Evolutionary conservation across 2,797 vertebrate species (phyloP).

Genomic region (Babyrousa celebensis): DNA sequence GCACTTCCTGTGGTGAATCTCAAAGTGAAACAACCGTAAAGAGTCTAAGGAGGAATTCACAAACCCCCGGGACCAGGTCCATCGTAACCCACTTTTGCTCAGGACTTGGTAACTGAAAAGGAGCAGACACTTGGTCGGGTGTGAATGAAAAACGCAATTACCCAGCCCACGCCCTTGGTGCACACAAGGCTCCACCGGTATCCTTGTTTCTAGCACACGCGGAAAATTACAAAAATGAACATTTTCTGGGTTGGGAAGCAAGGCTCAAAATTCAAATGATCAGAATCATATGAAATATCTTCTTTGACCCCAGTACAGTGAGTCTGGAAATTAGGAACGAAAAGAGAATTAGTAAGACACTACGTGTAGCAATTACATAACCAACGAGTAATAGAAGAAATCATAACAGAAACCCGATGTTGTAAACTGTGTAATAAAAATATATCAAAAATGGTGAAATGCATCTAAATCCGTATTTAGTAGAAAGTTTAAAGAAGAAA

Average conservation of each 20-base stretch:
- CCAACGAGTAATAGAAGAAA: neutral
- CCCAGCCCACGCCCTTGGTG: too few species aligned
- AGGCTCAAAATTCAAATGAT: neutral
- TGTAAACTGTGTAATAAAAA: constrained; percentile 7
- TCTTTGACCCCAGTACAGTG: neutral
- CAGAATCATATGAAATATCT: neutral
- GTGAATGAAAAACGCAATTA: neutral
- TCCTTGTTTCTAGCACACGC: neutral
- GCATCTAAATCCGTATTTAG: neutral
- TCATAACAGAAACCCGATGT: neutral
- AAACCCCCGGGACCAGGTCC: neutral
- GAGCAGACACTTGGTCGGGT: neutral
- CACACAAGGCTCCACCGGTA: neutral
- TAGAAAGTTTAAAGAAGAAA: constrained; percentile 20
- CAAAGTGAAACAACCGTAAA: neutral
- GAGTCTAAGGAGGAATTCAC: neutral
- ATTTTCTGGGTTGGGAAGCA: neutral
- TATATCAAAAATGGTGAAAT: neutral
- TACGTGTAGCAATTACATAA: neutral
- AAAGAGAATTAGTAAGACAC: neutral
- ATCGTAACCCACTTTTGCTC: neutral
- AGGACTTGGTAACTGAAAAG: neutral
- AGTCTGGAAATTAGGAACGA: neutral
- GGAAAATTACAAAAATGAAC: neutral
- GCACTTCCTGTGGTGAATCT: too few species aligned